These are phyloP conservation scores for Oreocharis arfaki DNA, from an alignment of 2,113 vertebrate species.

Conservation along the genomic window DNA sequence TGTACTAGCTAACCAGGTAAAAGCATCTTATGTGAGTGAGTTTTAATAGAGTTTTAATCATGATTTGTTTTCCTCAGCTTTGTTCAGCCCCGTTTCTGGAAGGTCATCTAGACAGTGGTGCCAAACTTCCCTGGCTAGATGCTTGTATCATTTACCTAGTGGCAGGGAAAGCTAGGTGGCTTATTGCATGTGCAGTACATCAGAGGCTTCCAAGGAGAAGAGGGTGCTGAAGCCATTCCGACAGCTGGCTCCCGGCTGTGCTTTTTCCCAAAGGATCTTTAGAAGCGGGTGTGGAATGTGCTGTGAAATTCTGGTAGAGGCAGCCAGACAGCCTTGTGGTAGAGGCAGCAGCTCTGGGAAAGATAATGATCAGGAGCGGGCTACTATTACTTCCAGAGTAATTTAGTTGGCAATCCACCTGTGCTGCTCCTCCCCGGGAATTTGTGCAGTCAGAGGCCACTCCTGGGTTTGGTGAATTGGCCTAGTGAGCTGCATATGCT, in stretches of 20 bases:
- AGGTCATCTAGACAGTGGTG: background rate
- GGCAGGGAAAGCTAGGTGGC: background rate
- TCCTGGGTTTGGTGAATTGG: background rate
- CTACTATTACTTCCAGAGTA: background rate
- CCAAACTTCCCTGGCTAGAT: background rate
- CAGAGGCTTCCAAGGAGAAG: background rate
- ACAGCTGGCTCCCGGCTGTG: conserved; percentile 12
- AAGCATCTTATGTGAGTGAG: background rate
- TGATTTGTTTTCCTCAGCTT: background rate
- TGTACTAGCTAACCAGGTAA: background rate
- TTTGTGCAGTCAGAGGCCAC: background rate
- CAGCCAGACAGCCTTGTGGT: background rate
- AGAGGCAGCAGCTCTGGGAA: background rate
- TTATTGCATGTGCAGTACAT: background rate
- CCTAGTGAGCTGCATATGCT: rapidly evolving
- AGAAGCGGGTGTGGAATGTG: background rate
- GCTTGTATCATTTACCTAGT: background rate
- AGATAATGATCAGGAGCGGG: background rate
- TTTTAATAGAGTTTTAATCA: background rate
- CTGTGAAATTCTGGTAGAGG: conserved; percentile 18
- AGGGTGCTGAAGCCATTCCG: background rate
- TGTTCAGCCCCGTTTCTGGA: background rate
- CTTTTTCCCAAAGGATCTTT: conserved; percentile 6
- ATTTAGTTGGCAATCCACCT: background rate
- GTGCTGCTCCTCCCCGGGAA: background rate